phyloP scores from a whole-genome alignment of 2,888 invertebrate species.

The Isoperla grammatica region DNA sequence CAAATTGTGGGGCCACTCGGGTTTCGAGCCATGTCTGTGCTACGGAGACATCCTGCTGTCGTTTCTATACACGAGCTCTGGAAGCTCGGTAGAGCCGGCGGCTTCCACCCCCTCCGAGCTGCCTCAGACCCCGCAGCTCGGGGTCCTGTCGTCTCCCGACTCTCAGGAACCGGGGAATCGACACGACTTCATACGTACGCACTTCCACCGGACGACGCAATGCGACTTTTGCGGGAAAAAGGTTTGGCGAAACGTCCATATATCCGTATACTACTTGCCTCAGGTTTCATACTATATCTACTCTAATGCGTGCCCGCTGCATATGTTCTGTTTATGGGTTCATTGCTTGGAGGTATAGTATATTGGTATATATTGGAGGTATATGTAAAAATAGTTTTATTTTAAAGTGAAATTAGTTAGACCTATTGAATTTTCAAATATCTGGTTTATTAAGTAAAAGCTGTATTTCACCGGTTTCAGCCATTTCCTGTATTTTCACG shows the following conservation, averaged over 20 bases:
- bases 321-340: no score
- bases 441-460: no score
- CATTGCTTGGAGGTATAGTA: background rate
- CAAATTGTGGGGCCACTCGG: conserved; percentile 66
- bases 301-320: no score
- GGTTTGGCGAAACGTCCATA: conserved; percentile 50
- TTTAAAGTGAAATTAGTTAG: no score
- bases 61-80: conserved; percentile 50
- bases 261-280: no score
- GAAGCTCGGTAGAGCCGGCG: conserved; percentile 32
- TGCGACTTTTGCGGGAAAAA: conserved; percentile 94
- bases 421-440: no score
- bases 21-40: conserved; percentile 86
- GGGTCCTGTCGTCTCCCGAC: conserved; percentile 18
- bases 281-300: no score
- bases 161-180: conserved; percentile 33
- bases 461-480: no score
- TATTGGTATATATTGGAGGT: no score
- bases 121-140: conserved; percentile 14
- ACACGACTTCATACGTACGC: conserved; percentile 80
- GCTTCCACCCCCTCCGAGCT: conserved; percentile 24
- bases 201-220: conserved; percentile 83
- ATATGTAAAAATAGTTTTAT: no score
- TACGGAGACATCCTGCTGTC: conserved; percentile 86
- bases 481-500: no score